Percentiles rank a stretch among this genome's conserved stretches.
These are phyloP conservation scores for Theretra japonica DNA, from an alignment of 2,888 invertebrate species.

Conservation along the genomic window DNA sequence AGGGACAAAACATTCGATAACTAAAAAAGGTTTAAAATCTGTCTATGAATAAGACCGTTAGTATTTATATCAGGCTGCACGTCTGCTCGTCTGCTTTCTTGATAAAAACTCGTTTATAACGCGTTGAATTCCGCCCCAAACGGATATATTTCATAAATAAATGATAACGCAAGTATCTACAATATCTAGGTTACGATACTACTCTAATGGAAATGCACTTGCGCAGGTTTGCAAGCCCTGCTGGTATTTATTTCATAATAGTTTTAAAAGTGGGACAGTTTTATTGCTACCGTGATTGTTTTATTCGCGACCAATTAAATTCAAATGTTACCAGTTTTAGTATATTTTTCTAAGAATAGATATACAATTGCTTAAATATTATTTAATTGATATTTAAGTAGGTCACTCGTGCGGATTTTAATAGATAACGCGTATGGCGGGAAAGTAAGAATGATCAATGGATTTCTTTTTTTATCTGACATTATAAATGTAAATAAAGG, in stretches of 20 bases:
- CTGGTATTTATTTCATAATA: conserved; percentile 11
- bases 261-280: conserved; percentile 9
- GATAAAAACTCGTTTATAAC: background rate
- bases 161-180: background rate
- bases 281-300: background rate
- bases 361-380: too few species aligned
- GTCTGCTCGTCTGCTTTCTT: background rate
- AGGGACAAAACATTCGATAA: too few species aligned
- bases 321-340: background rate
- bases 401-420: background rate
- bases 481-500: background rate
- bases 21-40: too few species aligned
- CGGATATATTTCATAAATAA: background rate
- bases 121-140: background rate
- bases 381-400: background rate
- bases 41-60: too few species aligned
- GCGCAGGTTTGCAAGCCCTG: background rate
- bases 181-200: conserved; percentile 17
- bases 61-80: background rate
- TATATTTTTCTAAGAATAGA: too few species aligned
- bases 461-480: background rate
- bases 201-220: background rate
- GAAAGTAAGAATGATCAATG: background rate
- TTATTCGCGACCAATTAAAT: background rate
- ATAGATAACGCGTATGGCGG: background rate